phyloP scores from a whole-genome alignment of 1,140 invertebrate species.

The Scaptomyza montana region DNA sequence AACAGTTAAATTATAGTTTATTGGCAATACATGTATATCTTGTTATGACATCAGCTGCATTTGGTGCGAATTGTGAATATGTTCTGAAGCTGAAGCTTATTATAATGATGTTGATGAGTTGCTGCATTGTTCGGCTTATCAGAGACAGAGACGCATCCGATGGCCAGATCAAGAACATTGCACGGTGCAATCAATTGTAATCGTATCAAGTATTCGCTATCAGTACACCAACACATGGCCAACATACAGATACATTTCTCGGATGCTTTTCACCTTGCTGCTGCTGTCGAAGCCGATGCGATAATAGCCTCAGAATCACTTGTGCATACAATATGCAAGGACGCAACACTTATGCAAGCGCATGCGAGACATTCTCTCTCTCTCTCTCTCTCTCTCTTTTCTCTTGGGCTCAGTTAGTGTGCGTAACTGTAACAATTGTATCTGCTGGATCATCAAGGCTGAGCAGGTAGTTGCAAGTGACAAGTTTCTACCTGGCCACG shows the following conservation, averaged over 20 bases:
- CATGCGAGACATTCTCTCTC: slow-evolving; percentile 1
- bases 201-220: slow-evolving; percentile 24
- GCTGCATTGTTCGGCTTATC: too few species aligned
- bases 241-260: slow-evolving; percentile 29
- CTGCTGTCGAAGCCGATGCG: slow-evolving; percentile 35
- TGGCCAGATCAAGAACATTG: slow-evolving; percentile 14
- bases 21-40: too few species aligned
- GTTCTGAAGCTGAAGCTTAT: too few species aligned
- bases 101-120: too few species aligned
- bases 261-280: slow-evolving; percentile 43
- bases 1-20: too few species aligned
- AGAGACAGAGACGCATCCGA: too few species aligned
- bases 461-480: slow-evolving; percentile 51
- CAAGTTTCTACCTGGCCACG: slow-evolving; percentile 53
- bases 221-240: slow-evolving; percentile 18
- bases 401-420: not conserved
- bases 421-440: slow-evolving; percentile 65
- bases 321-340: slow-evolving; percentile 44
- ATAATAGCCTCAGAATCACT: slow-evolving; percentile 24
- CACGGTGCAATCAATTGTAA: slow-evolving; percentile 6
- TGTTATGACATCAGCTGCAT: too few species aligned
- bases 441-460: slow-evolving; percentile 68
- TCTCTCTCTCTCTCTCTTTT: slow-evolving; percentile 13
- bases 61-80: too few species aligned
- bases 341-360: slow-evolving; percentile 17